Evolutionary conservation across 2,797 vertebrate species (phyloP).

Genomic region (Psittacula echo): DNA sequence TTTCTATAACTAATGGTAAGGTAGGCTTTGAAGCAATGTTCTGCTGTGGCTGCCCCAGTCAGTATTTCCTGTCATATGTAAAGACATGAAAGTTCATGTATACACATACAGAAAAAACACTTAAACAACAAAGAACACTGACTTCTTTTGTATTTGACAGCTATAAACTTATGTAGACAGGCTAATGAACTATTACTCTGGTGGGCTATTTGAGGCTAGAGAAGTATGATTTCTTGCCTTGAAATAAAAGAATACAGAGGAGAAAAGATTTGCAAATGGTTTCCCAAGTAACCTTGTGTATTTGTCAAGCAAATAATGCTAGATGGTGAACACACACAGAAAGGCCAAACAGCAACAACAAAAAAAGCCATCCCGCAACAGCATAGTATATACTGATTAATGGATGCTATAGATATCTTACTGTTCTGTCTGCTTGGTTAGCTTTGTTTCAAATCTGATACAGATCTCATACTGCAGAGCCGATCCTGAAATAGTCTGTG

Average conservation of each 20-base stretch:
- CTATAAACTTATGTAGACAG: background rate
- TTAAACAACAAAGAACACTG: background rate
- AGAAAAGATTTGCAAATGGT: background rate
- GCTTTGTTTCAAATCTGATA: constrained; percentile 82
- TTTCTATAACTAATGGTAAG: background rate
- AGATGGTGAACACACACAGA: constrained; percentile 26
- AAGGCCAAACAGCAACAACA: background rate
- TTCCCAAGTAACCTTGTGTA: constrained; percentile 35
- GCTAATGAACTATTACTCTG: background rate
- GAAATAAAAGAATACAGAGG: background rate
- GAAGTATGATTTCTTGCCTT: background rate
- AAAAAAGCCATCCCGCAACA: background rate
- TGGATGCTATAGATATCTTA: constrained; percentile 78
- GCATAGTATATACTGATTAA: constrained; percentile 77
- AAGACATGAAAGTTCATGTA: background rate
- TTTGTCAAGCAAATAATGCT: constrained; percentile 32
- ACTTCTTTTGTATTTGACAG: background rate
- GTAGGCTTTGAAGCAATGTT: background rate
- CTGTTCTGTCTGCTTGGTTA: constrained; percentile 81
- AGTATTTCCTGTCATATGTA: background rate
- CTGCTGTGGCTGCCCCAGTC: background rate
- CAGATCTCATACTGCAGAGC: constrained; percentile 77
- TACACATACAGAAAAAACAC: background rate
- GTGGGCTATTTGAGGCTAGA: constrained; percentile 10
- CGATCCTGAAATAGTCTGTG: constrained; percentile 78